A percentile compares a stretch with the other conserved stretches of the same genome.
Conservation (phyloP, 2,888 invertebrate species). For the Phyto melanocephala region DNA sequence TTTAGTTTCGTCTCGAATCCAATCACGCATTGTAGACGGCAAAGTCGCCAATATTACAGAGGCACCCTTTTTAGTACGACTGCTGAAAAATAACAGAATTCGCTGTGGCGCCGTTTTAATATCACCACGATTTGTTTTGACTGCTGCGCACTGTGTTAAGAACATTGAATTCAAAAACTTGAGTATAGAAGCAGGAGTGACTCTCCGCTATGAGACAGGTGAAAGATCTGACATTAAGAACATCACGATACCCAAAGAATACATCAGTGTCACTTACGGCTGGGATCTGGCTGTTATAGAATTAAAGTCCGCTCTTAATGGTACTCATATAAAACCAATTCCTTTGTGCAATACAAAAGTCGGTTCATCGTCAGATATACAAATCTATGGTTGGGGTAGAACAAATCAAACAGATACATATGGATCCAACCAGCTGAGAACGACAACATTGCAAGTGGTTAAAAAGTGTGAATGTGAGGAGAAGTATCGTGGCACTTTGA, state of each 20-base stretch:
- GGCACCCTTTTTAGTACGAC: too few species aligned
- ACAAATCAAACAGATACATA: neutral
- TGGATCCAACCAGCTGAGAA: constrained; percentile 48
- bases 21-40: too few species aligned
- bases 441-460: constrained; percentile 41
- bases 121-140: constrained; percentile 12
- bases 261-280: constrained; percentile 4
- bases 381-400: constrained; percentile 67
- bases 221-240: neutral
- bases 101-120: constrained; percentile 66
- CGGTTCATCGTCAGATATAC: constrained; percentile 16
- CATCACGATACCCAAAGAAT: constrained; percentile 29
- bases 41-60: too few species aligned
- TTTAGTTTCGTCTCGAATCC: neutral
- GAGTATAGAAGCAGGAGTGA: constrained; percentile 47
- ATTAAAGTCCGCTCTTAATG: constrained; percentile 29
- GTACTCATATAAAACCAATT: constrained; percentile 49
- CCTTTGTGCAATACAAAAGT: constrained; percentile 1
- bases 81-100: constrained; percentile 19
- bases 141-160: constrained; percentile 53
- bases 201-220: constrained; percentile 6
- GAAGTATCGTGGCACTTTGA: neutral
- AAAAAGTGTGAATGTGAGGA: neutral
- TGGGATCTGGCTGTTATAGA: constrained; percentile 65
- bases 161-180: neutral